Evolutionary conservation across 2,888 invertebrate genomes (phyloP), one percentile per base, ranked within the genome.

Genomic region (Heliconius hortense): DNA sequence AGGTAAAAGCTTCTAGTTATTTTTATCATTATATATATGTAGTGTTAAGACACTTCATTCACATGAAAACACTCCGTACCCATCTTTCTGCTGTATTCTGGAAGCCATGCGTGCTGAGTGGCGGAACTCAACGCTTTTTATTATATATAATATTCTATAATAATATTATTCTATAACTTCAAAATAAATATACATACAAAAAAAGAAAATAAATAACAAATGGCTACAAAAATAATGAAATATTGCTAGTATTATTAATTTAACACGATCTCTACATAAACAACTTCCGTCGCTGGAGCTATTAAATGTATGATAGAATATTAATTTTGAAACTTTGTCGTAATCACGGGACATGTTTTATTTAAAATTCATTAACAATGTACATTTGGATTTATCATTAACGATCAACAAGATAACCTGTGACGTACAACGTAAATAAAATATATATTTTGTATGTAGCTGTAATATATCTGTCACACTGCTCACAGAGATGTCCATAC

Each of bases 301-400:
- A 73, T 71, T 74, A 75, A 77, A 73, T 56, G 62, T 60, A n/a
- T 62, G 43, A 28, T 62, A 73, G 60, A 68, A 26, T 56, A 73
- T 53, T 60, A 35, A 70, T 70, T 72, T 73, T 66, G 24, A 64
- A 60, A 48, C 66, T 56, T 66, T 69, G 72, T 70, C 53, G 72
- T 72, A 67, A 72, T 77, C 73, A 73, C 77, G 31, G 75, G 66
- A 75, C 71, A 69, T 62, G 26, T 73, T 69, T 60, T 76, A 67
- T 67, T 73, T 66, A 10, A 72, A 77, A 66, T 73, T 63, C 63
- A 59, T 74, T 67, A 69, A 72, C n/a, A 66, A 67, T 60, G 72
- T 74, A 53, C 74, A 72, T 43, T 69, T 35, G 28, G 24, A n/a
- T 71, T 43, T 60, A 66, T 63, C 21, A 21, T 21, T 11, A 63